Percentiles rank a stretch among this genome's conserved stretches.
Conservation (phyloP, 2,888 invertebrate species). For the Eupsilia transversa region DNA sequence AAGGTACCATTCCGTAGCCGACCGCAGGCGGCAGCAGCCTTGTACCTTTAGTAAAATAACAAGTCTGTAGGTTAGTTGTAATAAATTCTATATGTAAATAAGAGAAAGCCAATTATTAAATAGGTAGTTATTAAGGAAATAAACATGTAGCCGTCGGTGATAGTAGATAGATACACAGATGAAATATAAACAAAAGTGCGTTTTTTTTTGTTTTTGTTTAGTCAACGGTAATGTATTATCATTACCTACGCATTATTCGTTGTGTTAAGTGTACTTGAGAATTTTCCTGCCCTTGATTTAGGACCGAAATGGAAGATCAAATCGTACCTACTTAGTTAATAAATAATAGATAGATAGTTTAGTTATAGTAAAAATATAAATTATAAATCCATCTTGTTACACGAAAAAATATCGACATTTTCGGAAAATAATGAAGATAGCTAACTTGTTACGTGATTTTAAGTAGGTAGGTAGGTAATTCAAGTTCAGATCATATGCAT, state of each 20-base stretch:
- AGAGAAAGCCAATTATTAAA: not conserved
- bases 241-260: not conserved
- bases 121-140: not conserved
- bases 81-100: constrained; percentile 2
- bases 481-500: constrained; percentile 7
- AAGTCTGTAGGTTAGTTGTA: too few species aligned
- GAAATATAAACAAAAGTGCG: not conserved
- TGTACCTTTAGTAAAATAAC: too few species aligned
- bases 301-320: not conserved
- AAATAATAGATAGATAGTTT: not conserved
- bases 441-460: not conserved
- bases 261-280: not conserved
- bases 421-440: not conserved
- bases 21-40: too few species aligned
- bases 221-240: not conserved
- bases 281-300: not conserved
- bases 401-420: not conserved
- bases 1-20: too few species aligned
- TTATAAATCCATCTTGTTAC: not conserved
- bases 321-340: not conserved
- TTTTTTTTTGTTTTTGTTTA: not conserved
- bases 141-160: too few species aligned
- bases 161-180: not conserved
- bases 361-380: not conserved
- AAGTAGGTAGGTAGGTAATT: constrained; percentile 1